These are phyloP conservation scores for Pollimyrus isidori DNA, from an alignment of 2,113 vertebrate species.

Conservation along the genomic window DNA sequence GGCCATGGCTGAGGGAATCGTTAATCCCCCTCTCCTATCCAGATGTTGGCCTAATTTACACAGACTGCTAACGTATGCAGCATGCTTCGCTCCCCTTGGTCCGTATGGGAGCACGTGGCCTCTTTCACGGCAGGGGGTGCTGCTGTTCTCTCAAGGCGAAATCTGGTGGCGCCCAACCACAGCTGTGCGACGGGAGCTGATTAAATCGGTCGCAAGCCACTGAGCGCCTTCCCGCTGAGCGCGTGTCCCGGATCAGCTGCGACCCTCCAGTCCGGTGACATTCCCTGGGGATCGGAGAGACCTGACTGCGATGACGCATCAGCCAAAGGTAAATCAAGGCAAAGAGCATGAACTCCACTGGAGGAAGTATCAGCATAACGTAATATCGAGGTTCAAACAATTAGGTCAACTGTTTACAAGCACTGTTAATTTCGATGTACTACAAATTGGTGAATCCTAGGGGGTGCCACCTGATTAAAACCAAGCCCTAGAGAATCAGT, in stretches of 20 bases:
- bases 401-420: not conserved
- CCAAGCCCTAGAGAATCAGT: not conserved
- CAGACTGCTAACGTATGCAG: conserved; percentile 30
- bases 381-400: not conserved
- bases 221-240: not conserved
- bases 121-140: not conserved
- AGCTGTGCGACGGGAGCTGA: not conserved
- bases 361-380: conserved; percentile 27
- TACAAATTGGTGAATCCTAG: not conserved
- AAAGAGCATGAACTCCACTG: not conserved
- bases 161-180: not conserved
- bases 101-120: not conserved
- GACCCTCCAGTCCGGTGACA: not conserved
- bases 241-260: not conserved
- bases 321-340: not conserved
- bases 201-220: not conserved
- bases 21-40: conserved; percentile 15
- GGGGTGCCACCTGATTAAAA: not conserved
- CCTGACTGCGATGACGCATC: not conserved
- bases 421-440: not conserved
- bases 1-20: conserved; percentile 30
- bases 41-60: conserved; percentile 37
- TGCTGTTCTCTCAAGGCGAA: not conserved
- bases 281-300: not conserved
- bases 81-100: conserved; percentile 18